Base-by-base conservation (phyloP, 2,113 vertebrate genomes). In the Sigmodon hispidus region DNA sequence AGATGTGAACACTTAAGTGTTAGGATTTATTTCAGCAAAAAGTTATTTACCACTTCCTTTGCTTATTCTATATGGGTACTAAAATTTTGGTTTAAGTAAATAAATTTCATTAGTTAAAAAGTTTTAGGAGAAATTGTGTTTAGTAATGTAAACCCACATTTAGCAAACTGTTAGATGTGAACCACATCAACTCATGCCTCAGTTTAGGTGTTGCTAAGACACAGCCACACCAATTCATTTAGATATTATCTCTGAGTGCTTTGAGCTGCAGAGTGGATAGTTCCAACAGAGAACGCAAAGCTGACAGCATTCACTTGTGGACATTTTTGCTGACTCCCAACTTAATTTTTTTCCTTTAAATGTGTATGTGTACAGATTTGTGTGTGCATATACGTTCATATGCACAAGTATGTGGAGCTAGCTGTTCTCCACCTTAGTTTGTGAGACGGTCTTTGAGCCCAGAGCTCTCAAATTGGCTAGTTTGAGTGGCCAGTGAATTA, bases 21-120 rank as follows among this genome's bases (percentile, higher is more conserved):
- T 86, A 86, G n/a, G 10, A 61, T 89, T 93, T 96, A 76, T 91
- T 91, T 92, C 76, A 95, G 19, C 79, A 94, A 94, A 94, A 88
- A 45, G 40, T 13, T 85, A 52, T 85, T 96, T 87, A 77, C 52
- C 87, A 0, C 84, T 90, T 31, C 6, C 36, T 96, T 96, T 93
- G n/a, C 13, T 77, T 93, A 52, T 89, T 50, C 29, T 52, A 1
- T 70, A 57, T 22, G 15, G 7, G 40, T 26, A 87, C 15, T 75
- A 43, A 43, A 40, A 0, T 75, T 5, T 83, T 94, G 21, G 48
- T 92, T 79, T 93, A 94, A 89, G 31, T 55, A 36, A 57, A 59
- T 80, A 57, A 9, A 86, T 94, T 93, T 88, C 50, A 94, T 79
- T 89, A 84, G 50, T 79, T 95, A 67, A 72, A 48, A 36, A 91